Conservation (phyloP, 2,888 invertebrate species). For the Galerucella nymphaeae region DNA sequence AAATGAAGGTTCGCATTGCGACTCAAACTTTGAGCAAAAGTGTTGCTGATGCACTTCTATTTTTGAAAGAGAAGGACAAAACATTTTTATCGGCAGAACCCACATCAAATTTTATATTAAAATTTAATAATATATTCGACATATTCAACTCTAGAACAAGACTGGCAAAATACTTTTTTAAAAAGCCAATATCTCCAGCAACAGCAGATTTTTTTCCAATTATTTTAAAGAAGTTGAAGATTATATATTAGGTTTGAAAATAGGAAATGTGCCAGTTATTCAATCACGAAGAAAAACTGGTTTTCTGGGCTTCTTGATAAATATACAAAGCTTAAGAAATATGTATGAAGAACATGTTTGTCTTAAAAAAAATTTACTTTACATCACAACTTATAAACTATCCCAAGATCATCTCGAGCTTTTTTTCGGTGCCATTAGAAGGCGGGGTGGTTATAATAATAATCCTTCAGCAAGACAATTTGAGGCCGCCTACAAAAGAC, state of each 20-base stretch:
- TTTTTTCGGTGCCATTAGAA: too few relatives aligned
- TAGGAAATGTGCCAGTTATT: conserved; percentile 21
- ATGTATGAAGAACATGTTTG: conserved; percentile 1
- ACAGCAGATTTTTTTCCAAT: conserved; percentile 19
- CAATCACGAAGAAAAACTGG: conserved; percentile 18
- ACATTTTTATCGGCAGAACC: neutral
- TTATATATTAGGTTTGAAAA: conserved; percentile 35
- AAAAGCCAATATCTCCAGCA: too few relatives aligned
- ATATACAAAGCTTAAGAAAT: neutral
- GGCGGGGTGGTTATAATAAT: conserved; percentile 28
- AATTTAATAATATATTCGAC: too few relatives aligned
- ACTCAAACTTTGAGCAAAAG: conserved; percentile 47
- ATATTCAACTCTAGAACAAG: conserved; percentile 35
- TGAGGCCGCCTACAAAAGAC: too few relatives aligned
- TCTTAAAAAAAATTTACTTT: neutral
- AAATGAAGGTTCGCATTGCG: too few relatives aligned
- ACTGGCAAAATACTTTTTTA: conserved; percentile 23
- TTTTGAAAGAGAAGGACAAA: conserved; percentile 11
- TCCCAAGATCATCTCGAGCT: neutral
- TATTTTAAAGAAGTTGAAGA: conserved; percentile 22
- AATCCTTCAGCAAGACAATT: too few relatives aligned
- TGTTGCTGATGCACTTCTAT: conserved; percentile 25
- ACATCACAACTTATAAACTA: neutral
- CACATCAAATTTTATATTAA: too few relatives aligned
- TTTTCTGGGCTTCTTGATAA: neutral